Evolutionary conservation across 2,888 invertebrate species (phyloP).

Genomic region (Heliothis peltigera): DNA sequence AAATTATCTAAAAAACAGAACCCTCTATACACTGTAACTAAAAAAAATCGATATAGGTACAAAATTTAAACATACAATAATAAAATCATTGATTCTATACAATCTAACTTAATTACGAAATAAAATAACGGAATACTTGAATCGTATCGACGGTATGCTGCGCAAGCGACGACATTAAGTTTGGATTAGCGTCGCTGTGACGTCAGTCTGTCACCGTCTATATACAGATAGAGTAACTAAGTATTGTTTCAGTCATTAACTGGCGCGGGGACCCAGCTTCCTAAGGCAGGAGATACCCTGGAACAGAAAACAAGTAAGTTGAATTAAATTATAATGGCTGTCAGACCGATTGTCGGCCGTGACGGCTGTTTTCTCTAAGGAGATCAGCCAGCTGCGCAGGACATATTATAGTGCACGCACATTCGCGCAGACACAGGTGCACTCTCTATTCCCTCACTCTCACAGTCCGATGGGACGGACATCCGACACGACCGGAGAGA

Average conservation of each 20-base stretch:
- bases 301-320: conserved; percentile 60
- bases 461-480: too few relatives aligned
- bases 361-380: too few relatives aligned
- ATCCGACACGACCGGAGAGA: too few relatives aligned
- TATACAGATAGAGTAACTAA: conserved; percentile 51
- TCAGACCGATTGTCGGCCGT: too few relatives aligned
- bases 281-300: conserved; percentile 86
- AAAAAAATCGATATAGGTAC: conserved; percentile 41
- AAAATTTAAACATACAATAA: conserved; percentile 52
- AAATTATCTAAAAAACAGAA: conserved; percentile 13
- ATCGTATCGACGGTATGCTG: conserved; percentile 29
- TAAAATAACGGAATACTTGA: conserved; percentile 63
- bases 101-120: conserved; percentile 50
- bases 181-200: conserved; percentile 1
- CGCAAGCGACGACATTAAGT: conserved; percentile 13
- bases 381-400: too few relatives aligned
- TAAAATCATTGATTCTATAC: conserved; percentile 58
- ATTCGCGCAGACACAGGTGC: too few relatives aligned
- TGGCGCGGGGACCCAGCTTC: conserved; percentile 86
- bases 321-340: not conserved
- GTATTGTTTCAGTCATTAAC: conserved; percentile 72
- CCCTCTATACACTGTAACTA: conserved; percentile 5
- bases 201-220: conserved; percentile 17
- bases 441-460: too few relatives aligned
- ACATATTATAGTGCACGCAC: too few relatives aligned